These are phyloP conservation scores for Scelioninae gen. 1 DNA, from an alignment of 2,888 invertebrate species.

Conservation along the genomic window DNA sequence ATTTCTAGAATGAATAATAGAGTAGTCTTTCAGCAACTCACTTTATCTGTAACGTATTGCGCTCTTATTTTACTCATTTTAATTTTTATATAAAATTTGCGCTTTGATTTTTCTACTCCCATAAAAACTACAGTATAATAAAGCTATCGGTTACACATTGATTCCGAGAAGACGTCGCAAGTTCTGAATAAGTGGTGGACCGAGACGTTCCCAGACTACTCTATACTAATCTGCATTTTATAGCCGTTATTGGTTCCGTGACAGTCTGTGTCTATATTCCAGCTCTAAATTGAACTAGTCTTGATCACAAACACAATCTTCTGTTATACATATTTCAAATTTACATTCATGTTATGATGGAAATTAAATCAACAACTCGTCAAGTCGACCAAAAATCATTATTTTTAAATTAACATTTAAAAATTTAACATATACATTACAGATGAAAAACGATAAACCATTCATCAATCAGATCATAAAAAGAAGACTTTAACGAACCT, in stretches of 20 bases:
- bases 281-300: constrained; percentile 58
- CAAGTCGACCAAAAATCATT: background rate
- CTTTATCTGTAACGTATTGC: background rate
- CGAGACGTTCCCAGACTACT: constrained; percentile 70
- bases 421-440: background rate
- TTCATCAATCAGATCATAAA: background rate
- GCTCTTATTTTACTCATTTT: background rate
- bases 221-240: constrained; percentile 64
- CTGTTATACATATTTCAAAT: constrained; percentile 43
- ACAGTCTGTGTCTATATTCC: constrained; percentile 57
- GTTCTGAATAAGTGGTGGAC: constrained; percentile 70
- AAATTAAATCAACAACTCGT: constrained; percentile 22
- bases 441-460: background rate
- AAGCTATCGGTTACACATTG: constrained; percentile 57
- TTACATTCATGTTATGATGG: constrained; percentile 34
- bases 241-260: constrained; percentile 66
- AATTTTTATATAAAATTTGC: background rate
- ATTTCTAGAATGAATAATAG: constrained; percentile 27
- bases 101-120: background rate
- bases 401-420: constrained; percentile 4
- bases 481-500: background rate
- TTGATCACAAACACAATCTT: constrained; percentile 41
- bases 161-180: constrained; percentile 52
- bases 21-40: background rate
- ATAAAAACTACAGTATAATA: constrained; percentile 32